These are phyloP conservation scores for Myrmecophaga tridactyla DNA, from an alignment of 2,113 vertebrate species.

Conservation along the genomic window DNA sequence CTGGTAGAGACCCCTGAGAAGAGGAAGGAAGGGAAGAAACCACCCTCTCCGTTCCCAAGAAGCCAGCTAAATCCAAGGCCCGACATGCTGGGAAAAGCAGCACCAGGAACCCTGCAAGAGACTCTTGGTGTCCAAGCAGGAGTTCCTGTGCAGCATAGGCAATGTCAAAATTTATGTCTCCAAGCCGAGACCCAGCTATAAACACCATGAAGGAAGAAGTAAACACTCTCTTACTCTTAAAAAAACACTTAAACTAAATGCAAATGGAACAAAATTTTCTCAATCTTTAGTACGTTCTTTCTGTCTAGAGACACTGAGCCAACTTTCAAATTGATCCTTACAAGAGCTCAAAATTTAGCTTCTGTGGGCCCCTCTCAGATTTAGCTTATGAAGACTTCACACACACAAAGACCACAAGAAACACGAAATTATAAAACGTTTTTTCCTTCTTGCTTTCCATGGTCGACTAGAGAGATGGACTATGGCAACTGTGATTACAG, in stretches of 20 bases:
- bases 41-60: conserved; percentile 92
- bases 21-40: conserved; percentile 97
- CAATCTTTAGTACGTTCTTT: conserved; percentile 74
- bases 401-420: conserved; percentile 61
- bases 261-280: conserved; percentile 80
- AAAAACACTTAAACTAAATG: conserved; percentile 69
- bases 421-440: background rate
- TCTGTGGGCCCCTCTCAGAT: conserved; percentile 82
- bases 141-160: conserved; percentile 95
- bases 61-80: conserved; percentile 93
- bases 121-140: conserved; percentile 96
- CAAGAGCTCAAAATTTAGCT: conserved; percentile 87
- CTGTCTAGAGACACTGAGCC: conserved; percentile 86
- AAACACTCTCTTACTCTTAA: conserved; percentile 82
- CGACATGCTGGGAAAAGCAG: conserved; percentile 92
- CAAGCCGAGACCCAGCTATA: conserved; percentile 97
- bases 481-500: conserved; percentile 74
- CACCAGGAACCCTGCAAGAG: conserved; percentile 97
- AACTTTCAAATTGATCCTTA: conserved; percentile 73
- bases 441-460: conserved; percentile 72
- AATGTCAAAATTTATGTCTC: conserved; percentile 99
- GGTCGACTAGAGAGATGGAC: conserved; percentile 78
- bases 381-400: conserved; percentile 86
- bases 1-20: conserved; percentile 91
- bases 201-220: conserved; percentile 81